Evolutionary conservation across 2,888 invertebrate species (phyloP).

Genomic region (Lithosia quadra): DNA sequence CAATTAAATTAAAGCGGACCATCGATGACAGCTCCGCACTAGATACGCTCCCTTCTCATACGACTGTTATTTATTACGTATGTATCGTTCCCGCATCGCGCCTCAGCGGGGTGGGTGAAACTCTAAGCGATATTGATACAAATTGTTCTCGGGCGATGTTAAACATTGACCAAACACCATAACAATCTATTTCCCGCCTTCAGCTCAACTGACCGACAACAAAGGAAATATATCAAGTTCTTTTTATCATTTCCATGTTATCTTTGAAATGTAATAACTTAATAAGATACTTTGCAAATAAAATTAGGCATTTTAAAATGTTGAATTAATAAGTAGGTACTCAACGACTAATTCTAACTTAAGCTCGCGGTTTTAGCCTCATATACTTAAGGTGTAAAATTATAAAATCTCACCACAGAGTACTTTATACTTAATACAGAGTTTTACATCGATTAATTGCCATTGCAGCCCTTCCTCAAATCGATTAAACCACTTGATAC

Average conservation of each 20-base stretch:
- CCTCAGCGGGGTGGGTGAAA: constrained; percentile 25
- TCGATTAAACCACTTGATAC: constrained; percentile 61
- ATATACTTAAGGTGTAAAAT: neutral
- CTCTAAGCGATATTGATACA: constrained; percentile 20
- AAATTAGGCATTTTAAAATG: constrained; percentile 9
- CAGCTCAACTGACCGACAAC: constrained; percentile 18
- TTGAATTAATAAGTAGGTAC: too few species aligned
- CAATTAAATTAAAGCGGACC: constrained; percentile 85
- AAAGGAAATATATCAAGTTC: constrained; percentile 20
- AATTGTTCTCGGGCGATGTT: constrained; percentile 18
- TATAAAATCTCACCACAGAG: too few species aligned
- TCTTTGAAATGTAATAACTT: constrained; percentile 15
- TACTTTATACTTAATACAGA: too few species aligned
- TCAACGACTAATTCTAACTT: neutral
- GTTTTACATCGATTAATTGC: constrained; percentile 72
- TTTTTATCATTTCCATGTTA: constrained; percentile 29
- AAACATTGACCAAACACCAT: constrained; percentile 23
- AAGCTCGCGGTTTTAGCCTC: neutral
- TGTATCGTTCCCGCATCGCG: constrained; percentile 39
- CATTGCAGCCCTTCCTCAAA: constrained; percentile 63
- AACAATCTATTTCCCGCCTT: constrained; percentile 31
- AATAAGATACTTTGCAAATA: constrained; percentile 11
- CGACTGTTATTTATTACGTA: constrained; percentile 75
- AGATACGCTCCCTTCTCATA: constrained; percentile 74
- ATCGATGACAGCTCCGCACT: constrained; percentile 78